A percentile compares a stretch with the other conserved stretches of the same genome.
phyloP scores from a whole-genome alignment of 2,888 invertebrate species.

The Apotomis turbidana region DNA sequence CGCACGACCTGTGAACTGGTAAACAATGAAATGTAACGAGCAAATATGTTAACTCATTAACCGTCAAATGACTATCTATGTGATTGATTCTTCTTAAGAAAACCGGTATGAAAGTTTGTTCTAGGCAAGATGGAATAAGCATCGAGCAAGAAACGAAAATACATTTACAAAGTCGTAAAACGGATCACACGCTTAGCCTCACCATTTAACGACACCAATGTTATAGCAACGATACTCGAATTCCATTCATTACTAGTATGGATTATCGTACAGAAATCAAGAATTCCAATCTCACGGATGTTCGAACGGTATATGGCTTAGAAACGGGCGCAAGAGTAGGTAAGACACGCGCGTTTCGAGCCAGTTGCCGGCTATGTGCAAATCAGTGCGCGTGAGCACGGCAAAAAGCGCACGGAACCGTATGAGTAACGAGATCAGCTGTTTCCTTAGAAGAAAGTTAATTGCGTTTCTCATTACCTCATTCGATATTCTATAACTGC shows the following conservation, averaged over 20 bases:
- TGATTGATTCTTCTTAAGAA: neutral
- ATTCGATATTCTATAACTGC: conserved; percentile 38
- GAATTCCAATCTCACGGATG: conserved; percentile 72
- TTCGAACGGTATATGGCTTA: conserved; percentile 61
- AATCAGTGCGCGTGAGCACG: conserved; percentile 50
- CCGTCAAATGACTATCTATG: conserved; percentile 7
- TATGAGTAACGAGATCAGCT: conserved; percentile 72
- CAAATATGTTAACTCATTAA: neutral
- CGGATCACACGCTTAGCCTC: neutral
- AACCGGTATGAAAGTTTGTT: too few relatives aligned
- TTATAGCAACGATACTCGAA: conserved; percentile 19
- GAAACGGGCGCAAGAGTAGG: conserved; percentile 66
- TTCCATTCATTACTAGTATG: conserved; percentile 54
- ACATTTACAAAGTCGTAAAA: too few relatives aligned
- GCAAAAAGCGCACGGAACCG: conserved; percentile 62
- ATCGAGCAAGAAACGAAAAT: too few relatives aligned
- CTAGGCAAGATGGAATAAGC: too few relatives aligned
- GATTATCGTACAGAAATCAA: conserved; percentile 52
- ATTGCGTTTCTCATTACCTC: conserved; percentile 61
- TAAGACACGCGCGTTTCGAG: conserved; percentile 64
- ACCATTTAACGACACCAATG: conserved; percentile 43
- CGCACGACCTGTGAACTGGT: neutral
- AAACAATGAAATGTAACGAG: conserved; percentile 6
- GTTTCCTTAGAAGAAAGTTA: conserved; percentile 66
- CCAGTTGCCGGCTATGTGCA: conserved; percentile 50